These are phyloP conservation scores for Caenorhabditis sp. DNA, from an alignment of 2,888 invertebrate genomes.

Conservation along the genomic window DNA sequence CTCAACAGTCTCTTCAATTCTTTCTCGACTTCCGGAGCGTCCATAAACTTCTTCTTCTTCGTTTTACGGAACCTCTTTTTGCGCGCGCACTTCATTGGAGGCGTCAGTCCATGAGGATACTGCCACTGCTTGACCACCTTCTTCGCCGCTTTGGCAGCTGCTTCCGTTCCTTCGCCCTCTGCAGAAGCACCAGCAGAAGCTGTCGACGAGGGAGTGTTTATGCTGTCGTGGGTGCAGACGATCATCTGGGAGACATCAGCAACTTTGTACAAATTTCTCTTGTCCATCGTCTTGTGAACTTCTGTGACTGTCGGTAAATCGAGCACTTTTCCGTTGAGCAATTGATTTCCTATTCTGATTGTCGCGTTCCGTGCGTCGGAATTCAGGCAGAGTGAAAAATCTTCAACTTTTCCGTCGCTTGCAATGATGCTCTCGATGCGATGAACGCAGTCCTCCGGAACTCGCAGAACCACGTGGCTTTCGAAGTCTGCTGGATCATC, in stretches of 20 bases:
- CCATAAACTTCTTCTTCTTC: conserved; percentile 86
- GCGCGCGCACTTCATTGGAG: conserved; percentile 94
- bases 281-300: conserved; percentile 91
- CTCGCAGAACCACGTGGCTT: conserved; percentile 73
- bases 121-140: conserved; percentile 89
- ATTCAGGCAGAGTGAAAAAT: conserved; percentile 67
- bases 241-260: conserved; percentile 92
- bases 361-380: conserved; percentile 69
- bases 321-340: conserved; percentile 70
- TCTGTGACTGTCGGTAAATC: conserved; percentile 76
- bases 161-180: conserved; percentile 17
- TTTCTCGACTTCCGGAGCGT: conserved; percentile 81
- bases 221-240: conserved; percentile 64
- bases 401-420: conserved; percentile 54
- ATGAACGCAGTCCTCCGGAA: conserved; percentile 71
- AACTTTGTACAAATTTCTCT: conserved; percentile 96
- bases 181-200: conserved; percentile 2
- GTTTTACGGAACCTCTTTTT: conserved; percentile 83
- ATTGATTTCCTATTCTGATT: conserved; percentile 66
- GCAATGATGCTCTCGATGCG: conserved; percentile 61
- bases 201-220: conserved; percentile 15
- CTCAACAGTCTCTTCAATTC: conserved; percentile 92
- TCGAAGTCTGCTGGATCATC: conserved; percentile 74
- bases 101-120: conserved; percentile 95
- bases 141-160: conserved; percentile 29